These are phyloP conservation scores for Diaprepes abbreviatus DNA, from an alignment of 2,888 invertebrate genomes.

Conservation along the genomic window DNA sequence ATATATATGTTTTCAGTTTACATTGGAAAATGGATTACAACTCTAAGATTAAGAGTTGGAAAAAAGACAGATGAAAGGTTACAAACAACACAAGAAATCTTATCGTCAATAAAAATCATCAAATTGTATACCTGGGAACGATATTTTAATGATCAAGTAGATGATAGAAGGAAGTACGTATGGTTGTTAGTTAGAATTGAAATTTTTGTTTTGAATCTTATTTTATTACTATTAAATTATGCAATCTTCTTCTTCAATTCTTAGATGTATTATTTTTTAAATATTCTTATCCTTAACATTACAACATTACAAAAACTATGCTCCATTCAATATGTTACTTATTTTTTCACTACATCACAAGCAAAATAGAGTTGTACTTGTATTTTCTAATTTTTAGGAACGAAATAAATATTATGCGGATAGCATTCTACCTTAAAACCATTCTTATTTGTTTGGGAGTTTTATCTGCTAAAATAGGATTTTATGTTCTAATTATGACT, in stretches of 20 bases:
- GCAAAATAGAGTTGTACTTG: too few species aligned
- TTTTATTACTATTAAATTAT: too few species aligned
- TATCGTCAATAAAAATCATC: slow-evolving; percentile 59
- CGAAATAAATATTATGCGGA: slow-evolving; percentile 74
- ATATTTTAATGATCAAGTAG: slow-evolving; percentile 68
- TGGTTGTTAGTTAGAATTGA: too few species aligned
- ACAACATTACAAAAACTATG: too few species aligned
- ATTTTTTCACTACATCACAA: too few species aligned
- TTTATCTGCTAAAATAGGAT: slow-evolving; percentile 61
- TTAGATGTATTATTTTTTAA: too few species aligned
- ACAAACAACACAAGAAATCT: slow-evolving; percentile 57
- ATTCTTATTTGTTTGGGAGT: slow-evolving; percentile 58
- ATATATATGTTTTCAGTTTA: slow-evolving; percentile 57
- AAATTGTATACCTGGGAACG: slow-evolving; percentile 61
- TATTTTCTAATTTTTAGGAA: slow-evolving; percentile 67
- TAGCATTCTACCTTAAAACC: slow-evolving; percentile 60
- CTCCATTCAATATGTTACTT: too few species aligned
- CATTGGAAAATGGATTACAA: slow-evolving; percentile 54
- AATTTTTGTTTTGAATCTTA: too few species aligned
- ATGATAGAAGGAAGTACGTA: slow-evolving; percentile 63
- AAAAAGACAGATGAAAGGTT: slow-evolving; percentile 61
- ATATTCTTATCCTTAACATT: too few species aligned
- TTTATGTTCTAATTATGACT: slow-evolving; percentile 66
- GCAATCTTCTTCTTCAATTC: too few species aligned
- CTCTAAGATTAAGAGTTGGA: slow-evolving; percentile 53